Base-by-base conservation (phyloP, 23 tunicate species). In the Styela clava region DNA sequence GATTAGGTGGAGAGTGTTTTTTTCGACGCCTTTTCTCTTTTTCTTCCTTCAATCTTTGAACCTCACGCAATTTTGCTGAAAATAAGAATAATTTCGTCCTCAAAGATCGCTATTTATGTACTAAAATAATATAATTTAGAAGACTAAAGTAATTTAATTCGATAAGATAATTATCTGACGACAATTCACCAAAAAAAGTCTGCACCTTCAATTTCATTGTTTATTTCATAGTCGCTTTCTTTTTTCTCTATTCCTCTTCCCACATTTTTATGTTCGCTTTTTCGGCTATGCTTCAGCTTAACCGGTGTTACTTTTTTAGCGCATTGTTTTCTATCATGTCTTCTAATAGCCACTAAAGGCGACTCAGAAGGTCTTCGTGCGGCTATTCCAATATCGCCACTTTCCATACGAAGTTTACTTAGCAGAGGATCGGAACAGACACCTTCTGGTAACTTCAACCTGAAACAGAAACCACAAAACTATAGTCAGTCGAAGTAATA, bases 361-460 rank as follows among this genome's bases (percentile, higher is more conserved):
- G 71, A 1, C 31, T 67, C 71, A 16, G 71, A 67, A 18, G 71
- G 31, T 29, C 24, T 27, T 29, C 71, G 30, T 0, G 71, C 71
- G 16, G 71, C 31, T 29, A 27, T 27, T 0, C 71, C 71, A 16
- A 67, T 25, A 27, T 67, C 71, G 0, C 71, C 71, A 25, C 16
- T 16, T 27, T 67, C 71, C 71, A 18, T 67, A 16, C 71, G 71
- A 27, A 67, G 31, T 0, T 67, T 67, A 16, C 23, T 24, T 22
- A 67, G 31, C 16, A 29, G 16, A 16, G 71, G 71, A 67, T 67
- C 71, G 23, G 71, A 67, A 67, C 16, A 67, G 31, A 67, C 71
- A 24, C 71, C 71, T 22, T 29, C 31, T 22, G 71, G 71, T 16
- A 67, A 29, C 22, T 67, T 67, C 16, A 67, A 22, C 31, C 71